Percentiles rank a stretch among this genome's conserved stretches.
phyloP scores from a whole-genome alignment of 2,797 vertebrate genomes.

The Sebastes vulpes region DNA sequence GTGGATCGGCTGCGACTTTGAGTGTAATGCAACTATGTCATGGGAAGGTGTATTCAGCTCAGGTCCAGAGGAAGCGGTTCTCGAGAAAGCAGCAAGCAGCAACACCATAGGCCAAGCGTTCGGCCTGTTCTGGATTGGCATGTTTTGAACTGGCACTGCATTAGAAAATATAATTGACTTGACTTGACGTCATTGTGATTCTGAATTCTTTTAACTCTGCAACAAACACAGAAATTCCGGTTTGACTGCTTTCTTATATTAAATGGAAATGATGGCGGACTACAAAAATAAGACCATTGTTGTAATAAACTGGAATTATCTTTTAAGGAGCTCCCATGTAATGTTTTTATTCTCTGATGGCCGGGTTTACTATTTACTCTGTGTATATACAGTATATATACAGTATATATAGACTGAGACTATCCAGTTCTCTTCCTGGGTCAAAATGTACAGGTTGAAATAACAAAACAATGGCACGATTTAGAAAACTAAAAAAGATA shows the following conservation, averaged over 20 bases:
- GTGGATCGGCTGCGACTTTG: not conserved
- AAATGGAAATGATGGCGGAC: not conserved
- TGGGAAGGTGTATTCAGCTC: not conserved
- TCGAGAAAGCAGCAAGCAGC: not conserved
- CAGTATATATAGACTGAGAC: too few species aligned
- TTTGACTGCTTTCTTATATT: not conserved
- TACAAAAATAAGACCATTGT: not conserved
- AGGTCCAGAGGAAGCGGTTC: not conserved
- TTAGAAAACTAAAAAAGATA: constrained; percentile 69
- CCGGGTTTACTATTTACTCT: too few species aligned
- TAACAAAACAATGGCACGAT: constrained; percentile 38
- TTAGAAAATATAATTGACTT: too few species aligned
- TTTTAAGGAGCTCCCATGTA: not conserved
- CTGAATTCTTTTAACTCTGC: not conserved
- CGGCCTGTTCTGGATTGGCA: not conserved
- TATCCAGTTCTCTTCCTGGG: too few species aligned
- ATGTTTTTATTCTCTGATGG: not conserved
- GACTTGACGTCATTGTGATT: not conserved
- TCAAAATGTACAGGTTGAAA: not conserved
- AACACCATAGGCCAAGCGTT: not conserved
- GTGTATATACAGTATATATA: too few species aligned
- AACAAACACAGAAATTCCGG: not conserved
- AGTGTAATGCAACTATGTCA: not conserved
- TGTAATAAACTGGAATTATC: constrained; percentile 1
- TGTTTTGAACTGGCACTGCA: not conserved